A percentile compares a stretch with the other conserved stretches of the same genome.
Conservation (phyloP, 1,140 invertebrate species). For the Lasioglossum baleicum region DNA sequence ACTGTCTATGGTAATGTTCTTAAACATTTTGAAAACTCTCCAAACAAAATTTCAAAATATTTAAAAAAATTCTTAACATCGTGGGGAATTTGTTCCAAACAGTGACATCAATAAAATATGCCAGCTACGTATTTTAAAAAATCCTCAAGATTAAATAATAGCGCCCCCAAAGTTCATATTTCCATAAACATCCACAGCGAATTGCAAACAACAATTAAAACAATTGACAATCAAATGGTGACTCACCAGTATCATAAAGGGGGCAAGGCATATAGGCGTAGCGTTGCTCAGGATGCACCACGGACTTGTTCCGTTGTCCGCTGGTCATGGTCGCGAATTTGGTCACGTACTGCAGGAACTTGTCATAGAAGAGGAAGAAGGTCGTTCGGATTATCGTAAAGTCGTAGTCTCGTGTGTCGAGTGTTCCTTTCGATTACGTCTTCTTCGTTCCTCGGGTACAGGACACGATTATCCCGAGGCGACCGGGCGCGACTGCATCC, state of each 20-base stretch:
- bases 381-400: constrained; percentile 70
- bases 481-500: constrained; percentile 37
- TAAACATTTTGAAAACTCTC: too few species aligned
- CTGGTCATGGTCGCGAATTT: constrained; percentile 73
- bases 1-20: too few species aligned
- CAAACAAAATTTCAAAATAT: too few species aligned
- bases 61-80: too few species aligned
- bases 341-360: constrained; percentile 73
- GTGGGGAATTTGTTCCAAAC: too few species aligned
- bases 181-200: too few species aligned
- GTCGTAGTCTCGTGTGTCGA: constrained; percentile 2
- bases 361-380: constrained; percentile 74
- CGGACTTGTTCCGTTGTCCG: constrained; percentile 69
- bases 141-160: too few species aligned
- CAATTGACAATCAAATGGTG: not conserved
- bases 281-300: constrained; percentile 66
- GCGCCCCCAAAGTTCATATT: too few species aligned
- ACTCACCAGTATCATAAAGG: constrained; percentile 71
- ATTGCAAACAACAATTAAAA: not conserved
- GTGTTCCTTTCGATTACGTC: too few species aligned
- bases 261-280: constrained; percentile 76
- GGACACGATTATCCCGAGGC: constrained; percentile 51
- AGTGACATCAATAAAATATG: too few species aligned
- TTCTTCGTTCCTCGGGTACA: too few species aligned
- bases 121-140: too few species aligned